Base-by-base conservation (phyloP, 1,140 invertebrate genomes). In the Spodoptera litura region DNA sequence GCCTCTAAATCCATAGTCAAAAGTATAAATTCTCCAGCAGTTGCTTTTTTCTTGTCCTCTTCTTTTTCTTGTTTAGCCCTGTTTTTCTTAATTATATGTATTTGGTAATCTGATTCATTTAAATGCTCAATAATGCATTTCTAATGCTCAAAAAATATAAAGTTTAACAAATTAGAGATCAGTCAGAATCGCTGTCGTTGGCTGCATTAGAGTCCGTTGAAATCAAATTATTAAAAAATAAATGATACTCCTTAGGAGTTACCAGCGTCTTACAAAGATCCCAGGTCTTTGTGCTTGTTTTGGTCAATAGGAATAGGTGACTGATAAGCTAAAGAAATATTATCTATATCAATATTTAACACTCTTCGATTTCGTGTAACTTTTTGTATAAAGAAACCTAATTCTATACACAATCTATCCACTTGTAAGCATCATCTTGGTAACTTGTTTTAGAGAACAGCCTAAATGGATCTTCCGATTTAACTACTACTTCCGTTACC, bases 211-310 rank as follows among this genome's bases (percentile, higher is more conserved):
- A 51, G 59, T 62, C 52, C 11, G 58, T 75, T 51, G 56, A 10
- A 75, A 52, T 75, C 27, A 75, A 52, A 75, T 61, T 62, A 52
- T 75, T 66, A 66, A 55, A 66, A 76, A 66, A 76, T 55, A 76
- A 64, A 66, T 76, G 61, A 64, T 76, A 76, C 31, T 76, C 74
- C 51, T 53, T 66, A 35, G 74, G 59, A 55, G 53, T 76, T 9
- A 64, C 12, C 25, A 38, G 49, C 4, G 74, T 64, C 52, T 20
- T 55, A 76, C 74, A 76, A 55, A 55, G 74, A 56, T 76, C 74
- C 74, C 27, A 76, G 38, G 51, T 76, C 51, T 76, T 44, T 76
- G 12, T 76, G 74, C 61, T 76, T 76, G 55, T 66, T 76, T 76
- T 56, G 20, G 12, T 64, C 61, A 76, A 64, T 55, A 64, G 61